phyloP scores from a whole-genome alignment of 1,140 invertebrate genomes.

The Pseudomyrmex concolor region DNA sequence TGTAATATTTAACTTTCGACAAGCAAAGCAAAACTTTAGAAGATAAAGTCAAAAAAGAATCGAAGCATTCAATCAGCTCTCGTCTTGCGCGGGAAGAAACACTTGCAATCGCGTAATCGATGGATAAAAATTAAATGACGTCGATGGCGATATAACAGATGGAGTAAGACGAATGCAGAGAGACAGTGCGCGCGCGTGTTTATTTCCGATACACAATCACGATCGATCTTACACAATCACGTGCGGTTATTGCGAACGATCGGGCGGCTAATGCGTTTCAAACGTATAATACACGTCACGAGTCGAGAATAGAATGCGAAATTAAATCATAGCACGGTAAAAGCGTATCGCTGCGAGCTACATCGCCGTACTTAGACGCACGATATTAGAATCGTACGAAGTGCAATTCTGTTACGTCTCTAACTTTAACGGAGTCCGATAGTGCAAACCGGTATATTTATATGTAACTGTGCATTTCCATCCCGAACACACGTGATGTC shows the following conservation, averaged over 20 bases:
- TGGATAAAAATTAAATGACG: background rate
- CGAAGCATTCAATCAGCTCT: background rate
- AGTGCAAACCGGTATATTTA: background rate
- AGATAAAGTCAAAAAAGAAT: background rate
- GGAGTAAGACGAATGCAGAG: slow-evolving; percentile 6
- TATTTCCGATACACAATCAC: slow-evolving; percentile 2
- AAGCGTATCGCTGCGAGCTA: background rate
- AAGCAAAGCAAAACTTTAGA: background rate
- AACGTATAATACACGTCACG: slow-evolving; percentile 6
- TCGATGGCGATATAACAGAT: background rate
- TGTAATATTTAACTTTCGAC: background rate
- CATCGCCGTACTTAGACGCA: background rate
- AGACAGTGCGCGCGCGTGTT: background rate
- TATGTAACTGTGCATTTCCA: background rate
- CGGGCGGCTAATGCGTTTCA: background rate
- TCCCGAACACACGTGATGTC: background rate
- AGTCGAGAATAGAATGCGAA: background rate
- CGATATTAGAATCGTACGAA: background rate
- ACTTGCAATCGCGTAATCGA: background rate
- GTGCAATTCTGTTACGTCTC: background rate
- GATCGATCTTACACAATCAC: slow-evolving; percentile 12
- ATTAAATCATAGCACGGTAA: background rate
- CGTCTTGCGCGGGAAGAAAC: background rate
- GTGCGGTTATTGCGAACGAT: slow-evolving; percentile 16
- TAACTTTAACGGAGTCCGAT: background rate